phyloP scores from a whole-genome alignment of 2,888 invertebrate species.

The Drosophila suboccidentalis region DNA sequence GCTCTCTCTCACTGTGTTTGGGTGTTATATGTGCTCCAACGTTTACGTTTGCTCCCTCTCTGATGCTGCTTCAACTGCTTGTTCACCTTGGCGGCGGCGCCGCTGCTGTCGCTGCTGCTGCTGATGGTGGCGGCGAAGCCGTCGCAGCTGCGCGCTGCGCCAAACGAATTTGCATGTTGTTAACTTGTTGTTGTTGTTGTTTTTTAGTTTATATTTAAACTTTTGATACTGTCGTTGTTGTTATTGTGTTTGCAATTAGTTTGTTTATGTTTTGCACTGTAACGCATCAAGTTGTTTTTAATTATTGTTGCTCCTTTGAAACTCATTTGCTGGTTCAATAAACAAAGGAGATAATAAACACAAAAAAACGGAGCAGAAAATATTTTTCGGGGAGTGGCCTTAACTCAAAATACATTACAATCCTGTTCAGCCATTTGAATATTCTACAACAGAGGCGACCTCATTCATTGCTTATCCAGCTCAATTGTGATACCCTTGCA shows the following conservation, averaged over 20 bases:
- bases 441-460: background rate
- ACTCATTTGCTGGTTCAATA: slow-evolving; percentile 6
- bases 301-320: background rate
- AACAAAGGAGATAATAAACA: background rate
- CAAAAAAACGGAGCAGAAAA: slow-evolving; percentile 3
- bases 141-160: slow-evolving; percentile 74
- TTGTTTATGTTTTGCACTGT: slow-evolving; percentile 14
- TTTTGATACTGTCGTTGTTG: slow-evolving; percentile 15
- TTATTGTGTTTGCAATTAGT: slow-evolving; percentile 22
- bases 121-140: slow-evolving; percentile 43
- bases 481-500: too few species aligned
- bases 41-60: slow-evolving; percentile 5
- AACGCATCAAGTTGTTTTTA: background rate
- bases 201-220: slow-evolving; percentile 6
- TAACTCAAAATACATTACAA: background rate
- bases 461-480: too few species aligned
- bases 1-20: background rate
- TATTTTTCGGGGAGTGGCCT: slow-evolving; percentile 1
- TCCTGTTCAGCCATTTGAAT: background rate
- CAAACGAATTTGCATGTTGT: slow-evolving; percentile 58
- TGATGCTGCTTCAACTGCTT: slow-evolving; percentile 40
- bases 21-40: background rate
- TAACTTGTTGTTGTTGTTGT: slow-evolving; percentile 1
- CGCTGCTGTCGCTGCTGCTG: slow-evolving; percentile 41
- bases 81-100: slow-evolving; percentile 72